A percentile compares a stretch with the other conserved stretches of the same genome.
Evolutionary conservation across 2,113 vertebrate species (phyloP).

Genomic region (Phalacrocorax aristotelis): DNA sequence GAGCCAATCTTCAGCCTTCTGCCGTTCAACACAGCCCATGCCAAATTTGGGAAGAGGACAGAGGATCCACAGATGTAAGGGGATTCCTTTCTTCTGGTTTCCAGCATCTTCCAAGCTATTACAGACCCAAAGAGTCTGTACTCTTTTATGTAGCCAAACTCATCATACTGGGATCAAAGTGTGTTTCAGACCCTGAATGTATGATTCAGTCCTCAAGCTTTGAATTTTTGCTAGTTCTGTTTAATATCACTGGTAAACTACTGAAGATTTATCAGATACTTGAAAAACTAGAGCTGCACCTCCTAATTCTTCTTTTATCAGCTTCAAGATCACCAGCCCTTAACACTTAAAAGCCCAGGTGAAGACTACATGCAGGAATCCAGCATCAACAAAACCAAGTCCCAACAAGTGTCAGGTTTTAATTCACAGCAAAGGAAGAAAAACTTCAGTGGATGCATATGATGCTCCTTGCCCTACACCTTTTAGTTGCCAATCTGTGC

Average conservation of each 20-base stretch:
- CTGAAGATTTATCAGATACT: neutral
- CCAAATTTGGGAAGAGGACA: neutral
- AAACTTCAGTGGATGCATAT: neutral
- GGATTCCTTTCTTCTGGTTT: neutral
- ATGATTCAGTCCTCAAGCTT: neutral
- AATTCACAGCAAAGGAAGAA: neutral
- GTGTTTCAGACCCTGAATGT: neutral
- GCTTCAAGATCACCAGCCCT: neutral
- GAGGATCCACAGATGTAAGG: neutral
- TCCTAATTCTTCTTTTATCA: neutral
- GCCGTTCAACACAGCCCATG: neutral
- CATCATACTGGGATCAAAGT: neutral
- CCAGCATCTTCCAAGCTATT: neutral
- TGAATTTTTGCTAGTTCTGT: neutral
- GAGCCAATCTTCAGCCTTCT: neutral
- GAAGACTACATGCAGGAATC: neutral
- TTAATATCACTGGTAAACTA: too few relatives aligned
- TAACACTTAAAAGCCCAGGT: neutral
- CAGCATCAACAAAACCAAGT: neutral
- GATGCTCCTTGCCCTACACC: neutral
- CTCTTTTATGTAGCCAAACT: neutral
- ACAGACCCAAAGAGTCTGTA: neutral
- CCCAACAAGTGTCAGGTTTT: neutral
- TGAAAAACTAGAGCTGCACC: neutral
- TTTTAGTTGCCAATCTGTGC: neutral